Evolutionary conservation across 2,888 invertebrate species (phyloP), one percentile per base, ranked within the genome.

Genomic region (Latrodectus elegans): DNA sequence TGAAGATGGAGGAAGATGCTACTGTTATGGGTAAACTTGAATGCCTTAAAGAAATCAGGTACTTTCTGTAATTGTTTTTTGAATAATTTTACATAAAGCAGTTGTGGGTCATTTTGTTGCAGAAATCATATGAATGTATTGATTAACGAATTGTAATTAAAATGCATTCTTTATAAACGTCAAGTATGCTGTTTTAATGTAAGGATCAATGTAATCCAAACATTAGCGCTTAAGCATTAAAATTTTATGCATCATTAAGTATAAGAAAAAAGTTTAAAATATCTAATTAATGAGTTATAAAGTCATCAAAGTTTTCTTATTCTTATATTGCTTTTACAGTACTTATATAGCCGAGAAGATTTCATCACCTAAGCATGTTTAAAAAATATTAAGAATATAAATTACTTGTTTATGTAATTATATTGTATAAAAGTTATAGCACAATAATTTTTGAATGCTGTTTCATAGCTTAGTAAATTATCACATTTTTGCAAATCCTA

Each of bases 1-100:
- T 89, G 87, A 89, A 86, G 74, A 88, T 88, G 88, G 88, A 88
- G 52, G 89, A 90, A 53, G 96, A 97, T 93, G 94, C 96, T 88
- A 95, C 96, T 91, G 95, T 97, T 92, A 96, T 96, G 93, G 96
- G 97, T 77, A 98, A 97, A 93, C 93, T 98, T 90, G 97, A 98
- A 93, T 97, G 96, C 88, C 94, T 98, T 91, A 97, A 97, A 93
- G 97, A 98, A 92, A 97, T 98, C 90, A 95, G 96, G 96, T 96
- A 93, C n/a, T 26, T 91, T 90, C 89, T 55, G 60, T 15, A 6
- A 15, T 64, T 71, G 15, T 2, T 38, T 51, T 26, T 12, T 71
- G 8, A 15, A 53, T 78, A 49, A 53, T 17, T 77, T 38, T 6
- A 49, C 4, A 8, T 12, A 1, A 22, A 22, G 0, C 12, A 9